These are phyloP conservation scores for Horisme vitalbata DNA, from an alignment of 2,888 invertebrate species.

Conservation along the genomic window DNA sequence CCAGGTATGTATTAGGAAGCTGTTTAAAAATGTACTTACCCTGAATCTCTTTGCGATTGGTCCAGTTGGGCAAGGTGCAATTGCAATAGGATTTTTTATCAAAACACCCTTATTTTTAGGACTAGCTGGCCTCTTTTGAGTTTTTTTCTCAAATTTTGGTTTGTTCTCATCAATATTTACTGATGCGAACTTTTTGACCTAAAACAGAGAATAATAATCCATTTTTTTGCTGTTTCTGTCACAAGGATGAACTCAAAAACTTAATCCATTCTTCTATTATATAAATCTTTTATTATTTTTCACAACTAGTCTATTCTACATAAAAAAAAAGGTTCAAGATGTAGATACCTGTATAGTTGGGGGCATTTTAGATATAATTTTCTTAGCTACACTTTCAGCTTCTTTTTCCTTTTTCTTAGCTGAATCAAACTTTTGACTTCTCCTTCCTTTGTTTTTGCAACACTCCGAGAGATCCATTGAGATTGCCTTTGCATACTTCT, in stretches of 20 bases:
- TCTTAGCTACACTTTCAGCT: slow-evolving; percentile 38
- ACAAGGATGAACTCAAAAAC: no score
- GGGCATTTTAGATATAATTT: slow-evolving; percentile 58
- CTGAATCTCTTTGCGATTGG: slow-evolving; percentile 59
- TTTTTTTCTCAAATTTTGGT: slow-evolving; percentile 55
- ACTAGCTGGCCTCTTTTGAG: slow-evolving; percentile 59
- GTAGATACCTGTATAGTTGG: slow-evolving; percentile 73
- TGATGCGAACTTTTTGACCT: slow-evolving; percentile 78
- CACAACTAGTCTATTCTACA: no score
- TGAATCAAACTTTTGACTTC: slow-evolving; percentile 46
- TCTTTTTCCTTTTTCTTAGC: slow-evolving; percentile 48
- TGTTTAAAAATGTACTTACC: slow-evolving; percentile 50
- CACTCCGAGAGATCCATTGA: slow-evolving; percentile 63
- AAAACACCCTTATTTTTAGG: slow-evolving; percentile 53
- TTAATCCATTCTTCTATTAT: no score
- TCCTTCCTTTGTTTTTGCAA: slow-evolving; percentile 59
- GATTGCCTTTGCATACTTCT: slow-evolving; percentile 60
- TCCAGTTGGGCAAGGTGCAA: slow-evolving; percentile 44
- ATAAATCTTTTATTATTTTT: no score
- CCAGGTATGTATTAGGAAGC: no score
- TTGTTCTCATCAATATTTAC: slow-evolving; percentile 54
- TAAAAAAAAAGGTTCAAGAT: no score
- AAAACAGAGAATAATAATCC: slow-evolving; percentile 32
- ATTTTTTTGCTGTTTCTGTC: no score
- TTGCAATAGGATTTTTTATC: slow-evolving; percentile 57